Conservation (phyloP, 2,797 vertebrate species). For the Spinibarbus caldwelli region DNA sequence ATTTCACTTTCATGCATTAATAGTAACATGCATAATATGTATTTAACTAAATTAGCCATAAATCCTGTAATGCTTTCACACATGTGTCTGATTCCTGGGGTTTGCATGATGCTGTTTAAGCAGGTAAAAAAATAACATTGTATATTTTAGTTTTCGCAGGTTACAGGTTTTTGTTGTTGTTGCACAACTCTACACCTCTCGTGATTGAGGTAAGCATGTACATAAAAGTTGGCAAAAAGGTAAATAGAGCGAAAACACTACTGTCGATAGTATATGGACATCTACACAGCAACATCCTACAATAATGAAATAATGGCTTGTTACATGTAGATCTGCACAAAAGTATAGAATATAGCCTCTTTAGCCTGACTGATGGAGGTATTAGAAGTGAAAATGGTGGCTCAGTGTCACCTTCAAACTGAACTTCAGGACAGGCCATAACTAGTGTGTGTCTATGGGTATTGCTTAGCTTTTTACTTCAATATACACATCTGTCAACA, state of each 20-base stretch:
- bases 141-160: neutral
- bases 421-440: neutral
- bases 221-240: neutral
- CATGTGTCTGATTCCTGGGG: neutral
- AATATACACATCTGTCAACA: neutral
- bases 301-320: no score
- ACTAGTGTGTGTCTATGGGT: neutral
- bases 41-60: neutral
- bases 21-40: neutral
- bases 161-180: neutral
- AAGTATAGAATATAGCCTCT: no score
- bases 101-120: neutral
- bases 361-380: neutral
- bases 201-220: no score
- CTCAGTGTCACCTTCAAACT: neutral
- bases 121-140: neutral
- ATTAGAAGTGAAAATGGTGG: neutral
- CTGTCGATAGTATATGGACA: neutral
- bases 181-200: neutral
- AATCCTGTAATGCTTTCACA: neutral
- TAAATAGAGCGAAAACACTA: no score
- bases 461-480: neutral
- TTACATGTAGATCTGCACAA: neutral
- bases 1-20: neutral
- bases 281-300: no score